Conservation (phyloP, 2,888 invertebrate species). For the Phaedon cochleariae region DNA sequence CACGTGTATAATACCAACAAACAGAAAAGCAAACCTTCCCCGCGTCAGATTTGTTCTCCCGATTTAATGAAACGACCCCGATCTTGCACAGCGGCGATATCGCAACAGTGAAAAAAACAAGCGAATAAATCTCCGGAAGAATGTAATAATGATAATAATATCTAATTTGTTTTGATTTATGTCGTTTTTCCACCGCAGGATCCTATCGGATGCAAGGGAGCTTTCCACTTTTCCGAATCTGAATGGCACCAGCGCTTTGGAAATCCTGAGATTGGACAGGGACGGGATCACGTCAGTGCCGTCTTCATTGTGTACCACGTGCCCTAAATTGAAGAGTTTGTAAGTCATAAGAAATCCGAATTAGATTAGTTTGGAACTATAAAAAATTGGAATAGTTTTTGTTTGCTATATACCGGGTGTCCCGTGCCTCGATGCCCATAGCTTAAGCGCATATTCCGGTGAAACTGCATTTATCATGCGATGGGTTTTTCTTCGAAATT, state of each 20-base stretch:
- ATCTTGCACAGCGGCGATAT: slow-evolving; percentile 22
- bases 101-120: slow-evolving; percentile 29
- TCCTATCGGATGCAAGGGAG: slow-evolving; percentile 84
- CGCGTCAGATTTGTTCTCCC: not conserved
- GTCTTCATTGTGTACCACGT: slow-evolving; percentile 75
- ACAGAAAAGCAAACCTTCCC: slow-evolving; percentile 2
- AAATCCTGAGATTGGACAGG: slow-evolving; percentile 83
- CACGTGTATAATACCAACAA: not conserved
- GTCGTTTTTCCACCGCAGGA: slow-evolving; percentile 67
- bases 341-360: slow-evolving; percentile 66
- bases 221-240: slow-evolving; percentile 84
- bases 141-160: slow-evolving; percentile 41
- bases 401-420: no score
- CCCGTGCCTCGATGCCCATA: no score
- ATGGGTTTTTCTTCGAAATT: no score
- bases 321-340: slow-evolving; percentile 85
- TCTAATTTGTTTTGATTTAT: slow-evolving; percentile 43
- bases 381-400: no score
- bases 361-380: no score
- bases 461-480: no score
- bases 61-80: slow-evolving; percentile 21
- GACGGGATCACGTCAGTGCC: slow-evolving; percentile 80
- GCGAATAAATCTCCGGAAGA: slow-evolving; percentile 33
- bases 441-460: no score
- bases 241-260: slow-evolving; percentile 80